phyloP scores from a whole-genome alignment of 2,797 vertebrate species.

The Linurgus olivaceus region DNA sequence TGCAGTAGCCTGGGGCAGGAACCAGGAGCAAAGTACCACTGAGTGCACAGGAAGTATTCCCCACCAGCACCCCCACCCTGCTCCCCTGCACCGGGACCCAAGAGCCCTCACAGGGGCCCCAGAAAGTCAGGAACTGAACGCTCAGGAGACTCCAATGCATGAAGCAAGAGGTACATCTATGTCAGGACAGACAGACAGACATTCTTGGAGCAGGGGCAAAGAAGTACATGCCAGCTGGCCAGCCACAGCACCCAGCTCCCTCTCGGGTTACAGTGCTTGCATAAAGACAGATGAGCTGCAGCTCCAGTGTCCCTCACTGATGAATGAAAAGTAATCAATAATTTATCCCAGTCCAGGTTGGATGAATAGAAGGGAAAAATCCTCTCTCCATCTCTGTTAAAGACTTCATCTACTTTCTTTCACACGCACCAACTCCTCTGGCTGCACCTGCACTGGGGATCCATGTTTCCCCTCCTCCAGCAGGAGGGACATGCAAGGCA shows the following conservation, averaged over 20 bases:
- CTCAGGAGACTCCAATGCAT: neutral
- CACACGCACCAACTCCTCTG: neutral
- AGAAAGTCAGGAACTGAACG: neutral
- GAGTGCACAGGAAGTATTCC: neutral
- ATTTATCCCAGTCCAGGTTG: constrained; percentile 28
- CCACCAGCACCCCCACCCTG: neutral
- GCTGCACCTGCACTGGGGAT: neutral
- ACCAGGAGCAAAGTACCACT: neutral
- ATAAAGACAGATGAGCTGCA: constrained; percentile 12
- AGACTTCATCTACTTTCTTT: neutral
- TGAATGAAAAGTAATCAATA: constrained; percentile 48
- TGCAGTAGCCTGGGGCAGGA: constrained; percentile 78
- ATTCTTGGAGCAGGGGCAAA: neutral
- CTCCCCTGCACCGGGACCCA: neutral
- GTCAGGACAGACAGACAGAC: neutral
- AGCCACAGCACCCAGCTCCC: neutral
- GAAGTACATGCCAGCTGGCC: neutral
- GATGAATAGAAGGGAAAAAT: neutral
- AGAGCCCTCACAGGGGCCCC: neutral
- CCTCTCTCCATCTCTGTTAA: neutral
- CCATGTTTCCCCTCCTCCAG: neutral
- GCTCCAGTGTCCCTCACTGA: constrained; percentile 10
- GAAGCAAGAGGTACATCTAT: neutral
- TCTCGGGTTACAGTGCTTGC: neutral
- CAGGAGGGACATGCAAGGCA: neutral